These are phyloP conservation scores for Ploceus nigricollis DNA, from an alignment of 2,113 vertebrate species.

Conservation along the genomic window DNA sequence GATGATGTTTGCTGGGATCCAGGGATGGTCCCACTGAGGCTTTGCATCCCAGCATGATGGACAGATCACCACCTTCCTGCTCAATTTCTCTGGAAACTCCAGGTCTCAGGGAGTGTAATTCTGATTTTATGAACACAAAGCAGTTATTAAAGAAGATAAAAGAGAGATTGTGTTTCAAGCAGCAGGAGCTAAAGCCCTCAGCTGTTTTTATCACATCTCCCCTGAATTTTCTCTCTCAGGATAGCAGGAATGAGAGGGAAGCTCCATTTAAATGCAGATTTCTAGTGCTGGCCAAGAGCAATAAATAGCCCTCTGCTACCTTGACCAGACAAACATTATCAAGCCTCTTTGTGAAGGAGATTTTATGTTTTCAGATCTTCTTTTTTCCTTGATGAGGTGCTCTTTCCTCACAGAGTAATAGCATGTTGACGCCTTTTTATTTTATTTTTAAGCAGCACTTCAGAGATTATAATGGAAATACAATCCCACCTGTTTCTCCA, in stretches of 20 bases:
- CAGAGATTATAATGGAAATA: neutral
- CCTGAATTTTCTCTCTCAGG: slow-evolving; percentile 4
- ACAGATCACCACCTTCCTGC: neutral
- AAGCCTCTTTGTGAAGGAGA: neutral
- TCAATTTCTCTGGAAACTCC: neutral
- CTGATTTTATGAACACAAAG: neutral
- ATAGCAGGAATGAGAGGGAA: neutral
- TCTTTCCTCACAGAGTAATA: slow-evolving; percentile 7
- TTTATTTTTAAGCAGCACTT: slow-evolving; percentile 41
- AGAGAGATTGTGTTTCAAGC: slow-evolving; percentile 2
- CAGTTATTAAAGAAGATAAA: slow-evolving; percentile 34
- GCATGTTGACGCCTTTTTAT: neutral
- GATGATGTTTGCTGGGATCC: neutral
- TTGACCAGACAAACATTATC: slow-evolving; percentile 22
- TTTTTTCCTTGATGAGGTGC: neutral
- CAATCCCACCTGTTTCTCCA: neutral
- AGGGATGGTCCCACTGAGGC: neutral
- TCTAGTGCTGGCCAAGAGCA: slow-evolving; percentile 21
- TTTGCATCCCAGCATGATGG: neutral
- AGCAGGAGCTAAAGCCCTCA: neutral
- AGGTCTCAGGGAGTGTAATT: neutral
- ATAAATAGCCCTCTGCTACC: slow-evolving; percentile 1
- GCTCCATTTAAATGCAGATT: slow-evolving; percentile 64
- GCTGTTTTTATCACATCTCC: neutral
- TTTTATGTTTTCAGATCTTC: neutral